phyloP scores from a whole-genome alignment of 2,888 invertebrate genomes.

The Incurvaria masculella region DNA sequence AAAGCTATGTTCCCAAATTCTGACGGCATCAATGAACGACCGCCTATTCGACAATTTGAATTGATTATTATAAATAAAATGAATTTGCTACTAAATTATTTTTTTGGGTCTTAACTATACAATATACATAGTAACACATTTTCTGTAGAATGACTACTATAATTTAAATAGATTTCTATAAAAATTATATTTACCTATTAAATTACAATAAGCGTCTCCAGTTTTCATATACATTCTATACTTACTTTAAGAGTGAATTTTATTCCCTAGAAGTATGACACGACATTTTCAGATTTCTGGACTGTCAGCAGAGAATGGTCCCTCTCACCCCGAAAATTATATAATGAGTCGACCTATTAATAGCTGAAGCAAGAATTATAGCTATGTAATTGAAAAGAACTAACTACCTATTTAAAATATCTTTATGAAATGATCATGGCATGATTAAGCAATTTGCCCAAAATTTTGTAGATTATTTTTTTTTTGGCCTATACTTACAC shows the following conservation, averaged over 20 bases:
- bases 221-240: slow-evolving; percentile 18
- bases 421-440: too few relatives aligned
- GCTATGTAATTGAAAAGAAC: too few relatives aligned
- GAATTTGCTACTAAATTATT: neutral
- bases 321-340: neutral
- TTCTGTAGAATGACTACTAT: slow-evolving; percentile 36
- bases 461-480: too few relatives aligned
- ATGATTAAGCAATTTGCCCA: too few relatives aligned
- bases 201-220: slow-evolving; percentile 51
- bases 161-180: slow-evolving; percentile 19
- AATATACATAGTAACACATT: slow-evolving; percentile 39
- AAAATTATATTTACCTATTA: slow-evolving; percentile 20
- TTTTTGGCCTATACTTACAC: too few relatives aligned
- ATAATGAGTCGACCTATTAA: neutral
- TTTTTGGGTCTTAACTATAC: slow-evolving; percentile 1
- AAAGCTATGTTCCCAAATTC: slow-evolving; percentile 66
- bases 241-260: neutral
- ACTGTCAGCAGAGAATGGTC: neutral
- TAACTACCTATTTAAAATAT: too few relatives aligned
- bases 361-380: too few relatives aligned
- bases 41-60: neutral
- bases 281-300: neutral
- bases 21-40: slow-evolving; percentile 36
- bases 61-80: neutral
- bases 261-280: neutral